phyloP scores from a whole-genome alignment of 2,113 vertebrate genomes.

The Pungitius pungitius region DNA sequence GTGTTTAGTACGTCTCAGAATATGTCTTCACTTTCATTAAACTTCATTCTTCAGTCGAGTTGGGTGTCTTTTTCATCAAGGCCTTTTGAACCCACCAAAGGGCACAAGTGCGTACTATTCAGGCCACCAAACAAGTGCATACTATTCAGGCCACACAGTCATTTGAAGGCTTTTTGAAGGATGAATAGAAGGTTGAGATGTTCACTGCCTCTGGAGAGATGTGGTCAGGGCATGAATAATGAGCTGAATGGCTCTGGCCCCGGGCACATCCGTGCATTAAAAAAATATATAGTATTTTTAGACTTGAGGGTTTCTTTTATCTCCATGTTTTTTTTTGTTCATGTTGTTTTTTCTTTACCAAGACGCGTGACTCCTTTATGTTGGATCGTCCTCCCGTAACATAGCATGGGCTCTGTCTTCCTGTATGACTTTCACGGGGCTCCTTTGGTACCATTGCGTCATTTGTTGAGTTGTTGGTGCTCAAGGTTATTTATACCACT shows the following conservation, averaged over 20 bases:
- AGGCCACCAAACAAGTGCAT: slow-evolving; percentile 30
- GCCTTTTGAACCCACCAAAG: slow-evolving; percentile 19
- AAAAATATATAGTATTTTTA: slow-evolving; percentile 1
- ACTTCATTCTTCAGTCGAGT: not conserved
- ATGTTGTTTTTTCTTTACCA: not conserved
- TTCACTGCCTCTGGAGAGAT: slow-evolving; percentile 18
- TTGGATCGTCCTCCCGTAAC: not conserved
- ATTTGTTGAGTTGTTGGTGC: not conserved
- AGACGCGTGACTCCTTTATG: not conserved
- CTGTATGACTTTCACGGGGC: not conserved
- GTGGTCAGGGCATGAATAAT: slow-evolving; percentile 18
- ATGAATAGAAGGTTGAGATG: slow-evolving; percentile 47
- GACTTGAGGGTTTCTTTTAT: slow-evolving; percentile 29
- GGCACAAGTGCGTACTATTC: slow-evolving; percentile 22
- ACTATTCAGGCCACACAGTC: slow-evolving; percentile 38
- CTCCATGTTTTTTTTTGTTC: slow-evolving; percentile 21
- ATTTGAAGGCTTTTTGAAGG: slow-evolving; percentile 45
- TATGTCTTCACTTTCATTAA: slow-evolving; percentile 21
- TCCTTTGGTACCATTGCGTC: not conserved
- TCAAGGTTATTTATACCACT: not conserved
- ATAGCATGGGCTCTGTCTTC: not conserved
- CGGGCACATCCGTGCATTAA: not conserved
- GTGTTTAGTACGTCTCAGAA: slow-evolving; percentile 2
- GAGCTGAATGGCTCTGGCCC: slow-evolving; percentile 36
- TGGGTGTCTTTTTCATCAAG: slow-evolving; percentile 35